A percentile compares a stretch with the other conserved stretches of the same genome.
Conservation (phyloP, 2,797 vertebrate genomes). For the Lepus townsendii region DNA sequence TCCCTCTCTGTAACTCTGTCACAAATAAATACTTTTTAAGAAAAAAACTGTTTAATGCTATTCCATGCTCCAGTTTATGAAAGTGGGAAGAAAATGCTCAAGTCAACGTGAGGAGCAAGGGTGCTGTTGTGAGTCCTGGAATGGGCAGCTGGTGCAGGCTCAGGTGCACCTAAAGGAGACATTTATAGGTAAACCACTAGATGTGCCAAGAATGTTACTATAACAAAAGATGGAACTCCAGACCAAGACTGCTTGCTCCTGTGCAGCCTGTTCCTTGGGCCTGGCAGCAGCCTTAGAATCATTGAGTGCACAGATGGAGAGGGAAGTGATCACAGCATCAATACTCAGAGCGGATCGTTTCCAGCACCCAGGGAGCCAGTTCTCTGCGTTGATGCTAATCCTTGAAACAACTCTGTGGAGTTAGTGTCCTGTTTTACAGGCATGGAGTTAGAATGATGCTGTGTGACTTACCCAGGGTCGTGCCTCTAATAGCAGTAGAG, state of each 20-base stretch:
- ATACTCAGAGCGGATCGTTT: neutral
- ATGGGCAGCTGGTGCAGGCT: neutral
- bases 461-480: neutral
- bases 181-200: neutral
- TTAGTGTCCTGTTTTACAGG: neutral
- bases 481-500: neutral
- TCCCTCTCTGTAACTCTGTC: no score
- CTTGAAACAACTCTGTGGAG: constrained; percentile 40
- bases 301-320: neutral
- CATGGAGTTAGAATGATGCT: neutral
- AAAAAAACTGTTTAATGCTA: no score
- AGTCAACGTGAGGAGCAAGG: neutral
- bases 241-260: neutral
- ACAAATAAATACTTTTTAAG: no score
- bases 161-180: neutral
- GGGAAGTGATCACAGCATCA: neutral
- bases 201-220: neutral
- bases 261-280: neutral
- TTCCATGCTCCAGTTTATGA: neutral
- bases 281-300: neutral
- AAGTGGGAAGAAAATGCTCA: neutral
- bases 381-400: constrained; percentile 45
- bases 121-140: neutral
- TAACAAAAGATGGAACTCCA: neutral
- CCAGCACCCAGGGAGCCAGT: neutral